Evolutionary conservation across 1,140 invertebrate genomes (phyloP).

Genomic region (Nebria ingens): DNA sequence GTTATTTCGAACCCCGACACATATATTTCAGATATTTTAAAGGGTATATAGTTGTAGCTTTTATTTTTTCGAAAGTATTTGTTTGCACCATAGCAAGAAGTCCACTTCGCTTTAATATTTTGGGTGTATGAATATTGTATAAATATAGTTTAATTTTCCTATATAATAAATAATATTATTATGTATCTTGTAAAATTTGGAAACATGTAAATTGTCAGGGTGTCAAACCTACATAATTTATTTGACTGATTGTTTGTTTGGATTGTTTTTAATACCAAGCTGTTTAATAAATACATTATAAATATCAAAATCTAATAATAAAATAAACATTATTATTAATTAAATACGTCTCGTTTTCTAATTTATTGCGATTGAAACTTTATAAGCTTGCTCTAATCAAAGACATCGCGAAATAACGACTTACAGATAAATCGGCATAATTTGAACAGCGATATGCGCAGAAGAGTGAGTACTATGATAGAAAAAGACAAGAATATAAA

Average conservation of each 20-base stretch:
- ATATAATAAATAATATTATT: conserved; percentile 6
- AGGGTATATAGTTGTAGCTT: conserved; percentile 25
- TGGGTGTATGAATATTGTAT: conserved; percentile 9
- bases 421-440: no score
- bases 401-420: no score
- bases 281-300: conserved; percentile 6
- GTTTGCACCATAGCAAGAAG: conserved; percentile 9
- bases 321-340: conserved; percentile 3
- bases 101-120: conserved; percentile 9
- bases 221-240: conserved; percentile 1
- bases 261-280: conserved; percentile 6
- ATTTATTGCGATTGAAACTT: no score
- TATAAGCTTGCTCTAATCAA: no score
- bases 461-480: no score
- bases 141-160: conserved; percentile 7
- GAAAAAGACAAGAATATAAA: no score
- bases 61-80: conserved; percentile 7
- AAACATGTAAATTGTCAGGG: conserved; percentile 8
- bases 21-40: conserved; percentile 44
- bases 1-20: conserved; percentile 48
- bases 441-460: no score
- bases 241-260: conserved; percentile 8
- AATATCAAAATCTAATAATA: background rate
- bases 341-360: background rate
- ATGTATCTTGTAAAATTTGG: conserved; percentile 5